Evolutionary conservation across 1,140 invertebrate genomes (phyloP).

Genomic region (Wiebesia pumilae): DNA sequence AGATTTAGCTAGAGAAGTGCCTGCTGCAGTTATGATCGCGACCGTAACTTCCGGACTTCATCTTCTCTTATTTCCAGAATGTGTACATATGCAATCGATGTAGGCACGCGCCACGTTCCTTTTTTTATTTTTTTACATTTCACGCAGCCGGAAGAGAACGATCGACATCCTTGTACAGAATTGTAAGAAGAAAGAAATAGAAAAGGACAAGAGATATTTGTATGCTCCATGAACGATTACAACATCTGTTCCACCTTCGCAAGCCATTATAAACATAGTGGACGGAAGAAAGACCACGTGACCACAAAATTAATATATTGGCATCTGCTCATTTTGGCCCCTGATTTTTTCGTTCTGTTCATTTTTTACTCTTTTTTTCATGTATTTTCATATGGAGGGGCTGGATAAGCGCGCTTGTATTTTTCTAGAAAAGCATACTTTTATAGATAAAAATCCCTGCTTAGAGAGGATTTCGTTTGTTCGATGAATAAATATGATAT

Average conservation of each 20-base stretch:
- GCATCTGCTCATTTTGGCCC: constrained; percentile 21
- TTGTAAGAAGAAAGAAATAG: not conserved
- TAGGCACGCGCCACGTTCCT: constrained; percentile 23
- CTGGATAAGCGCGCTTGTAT: not conserved
- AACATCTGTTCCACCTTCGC: constrained; percentile 47
- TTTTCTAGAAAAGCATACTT: constrained; percentile 1
- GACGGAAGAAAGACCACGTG: not conserved
- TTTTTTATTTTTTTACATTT: constrained; percentile 30
- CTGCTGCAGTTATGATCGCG: constrained; percentile 2
- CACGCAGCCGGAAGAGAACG: constrained; percentile 8
- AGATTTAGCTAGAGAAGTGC: constrained; percentile 18
- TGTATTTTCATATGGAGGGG: not conserved
- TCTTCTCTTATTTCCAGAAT: constrained; percentile 14
- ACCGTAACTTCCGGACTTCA: constrained; percentile 7
- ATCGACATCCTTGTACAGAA: not conserved
- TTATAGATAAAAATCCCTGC: not conserved
- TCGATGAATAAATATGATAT: not conserved
- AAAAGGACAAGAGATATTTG: constrained; percentile 16
- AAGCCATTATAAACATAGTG: not conserved
- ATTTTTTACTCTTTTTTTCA: not conserved
- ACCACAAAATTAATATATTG: not conserved
- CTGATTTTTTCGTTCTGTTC: not conserved
- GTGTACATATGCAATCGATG: not conserved
- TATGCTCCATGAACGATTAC: constrained; percentile 33
- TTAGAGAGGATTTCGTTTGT: not conserved